phyloP scores from a whole-genome alignment of 2,888 invertebrate species.

The Liodrosophila aerea region DNA sequence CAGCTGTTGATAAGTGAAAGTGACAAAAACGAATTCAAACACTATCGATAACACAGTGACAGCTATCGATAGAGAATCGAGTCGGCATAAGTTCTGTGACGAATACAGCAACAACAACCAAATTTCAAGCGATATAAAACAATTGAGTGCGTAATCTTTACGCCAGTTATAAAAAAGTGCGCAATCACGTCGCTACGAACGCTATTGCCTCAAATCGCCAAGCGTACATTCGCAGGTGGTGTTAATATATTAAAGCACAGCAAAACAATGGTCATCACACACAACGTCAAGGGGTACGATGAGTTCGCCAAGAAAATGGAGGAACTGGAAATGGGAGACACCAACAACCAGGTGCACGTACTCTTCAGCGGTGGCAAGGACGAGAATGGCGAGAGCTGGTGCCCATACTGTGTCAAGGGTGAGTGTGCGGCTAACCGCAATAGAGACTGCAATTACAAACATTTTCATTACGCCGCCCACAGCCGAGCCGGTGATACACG shows the following conservation, averaged over 20 bases:
- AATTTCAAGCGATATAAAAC: conserved; percentile 28
- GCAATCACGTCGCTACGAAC: conserved; percentile 56
- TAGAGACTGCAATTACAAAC: conserved; percentile 21
- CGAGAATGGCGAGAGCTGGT: conserved; percentile 91
- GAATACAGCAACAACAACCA: conserved; percentile 22
- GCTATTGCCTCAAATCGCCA: conserved; percentile 37
- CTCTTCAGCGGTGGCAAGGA: conserved; percentile 82
- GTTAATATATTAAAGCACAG: conserved; percentile 27
- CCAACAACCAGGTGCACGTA: conserved; percentile 80
- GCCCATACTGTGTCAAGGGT: conserved; percentile 93
- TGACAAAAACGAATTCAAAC: too few relatives aligned
- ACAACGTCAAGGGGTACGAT: conserved; percentile 82
- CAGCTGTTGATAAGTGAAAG: too few relatives aligned
- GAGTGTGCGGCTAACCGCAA: conserved; percentile 64
- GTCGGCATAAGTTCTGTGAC: conserved; percentile 15
- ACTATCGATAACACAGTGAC: too few relatives aligned
- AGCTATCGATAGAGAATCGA: conserved; percentile 30
- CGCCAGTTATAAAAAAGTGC: conserved; percentile 44
- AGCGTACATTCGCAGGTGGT: conserved; percentile 54
- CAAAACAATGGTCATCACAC: conserved; percentile 81
- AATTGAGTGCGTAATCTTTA: conserved; percentile 26
- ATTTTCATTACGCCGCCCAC: conserved; percentile 32
- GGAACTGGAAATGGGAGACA: conserved; percentile 71
- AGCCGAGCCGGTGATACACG: conserved; percentile 91
- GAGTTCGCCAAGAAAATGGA: conserved; percentile 82